These are phyloP conservation scores for Diaprepes abbreviatus DNA, from an alignment of 2,888 invertebrate genomes.

Conservation along the genomic window DNA sequence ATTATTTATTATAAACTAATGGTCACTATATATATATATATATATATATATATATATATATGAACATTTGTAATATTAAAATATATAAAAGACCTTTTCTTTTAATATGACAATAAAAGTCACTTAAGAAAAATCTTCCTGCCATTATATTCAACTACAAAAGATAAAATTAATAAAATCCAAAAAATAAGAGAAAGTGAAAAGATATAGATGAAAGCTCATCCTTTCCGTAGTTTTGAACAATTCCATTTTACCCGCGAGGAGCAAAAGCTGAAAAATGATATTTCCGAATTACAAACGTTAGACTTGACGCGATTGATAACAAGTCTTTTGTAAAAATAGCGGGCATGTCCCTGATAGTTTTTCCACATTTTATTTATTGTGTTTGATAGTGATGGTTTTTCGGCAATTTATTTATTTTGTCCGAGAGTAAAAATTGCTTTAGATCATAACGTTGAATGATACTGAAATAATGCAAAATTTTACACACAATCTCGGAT, in stretches of 20 bases:
- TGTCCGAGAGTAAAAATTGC: constrained; percentile 27
- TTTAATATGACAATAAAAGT: not conserved
- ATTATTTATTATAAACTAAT: too few relatives aligned
- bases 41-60: too few relatives aligned
- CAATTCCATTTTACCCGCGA: constrained; percentile 17
- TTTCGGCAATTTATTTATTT: constrained; percentile 35
- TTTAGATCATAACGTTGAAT: constrained; percentile 5
- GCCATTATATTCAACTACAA: not conserved
- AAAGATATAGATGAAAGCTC: constrained; percentile 19
- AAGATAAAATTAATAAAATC: constrained; percentile 16
- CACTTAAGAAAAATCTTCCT: not conserved
- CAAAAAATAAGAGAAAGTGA: constrained; percentile 5
- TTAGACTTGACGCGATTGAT: constrained; percentile 27
- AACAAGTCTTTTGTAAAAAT: constrained; percentile 24
- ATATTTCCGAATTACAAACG: constrained; percentile 40
- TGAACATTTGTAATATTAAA: too few relatives aligned
- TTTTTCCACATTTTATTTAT: not conserved
- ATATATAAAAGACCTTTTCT: too few relatives aligned
- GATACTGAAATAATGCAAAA: too few relatives aligned
- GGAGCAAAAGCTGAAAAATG: constrained; percentile 33
- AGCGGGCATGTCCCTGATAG: constrained; percentile 28
- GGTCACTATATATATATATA: too few relatives aligned
- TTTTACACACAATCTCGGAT: too few relatives aligned
- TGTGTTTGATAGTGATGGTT: too few relatives aligned
- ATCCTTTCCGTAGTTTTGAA: constrained; percentile 21